Evolutionary conservation across 2,113 vertebrate species (phyloP).

Genomic region (Calonectris borealis): DNA sequence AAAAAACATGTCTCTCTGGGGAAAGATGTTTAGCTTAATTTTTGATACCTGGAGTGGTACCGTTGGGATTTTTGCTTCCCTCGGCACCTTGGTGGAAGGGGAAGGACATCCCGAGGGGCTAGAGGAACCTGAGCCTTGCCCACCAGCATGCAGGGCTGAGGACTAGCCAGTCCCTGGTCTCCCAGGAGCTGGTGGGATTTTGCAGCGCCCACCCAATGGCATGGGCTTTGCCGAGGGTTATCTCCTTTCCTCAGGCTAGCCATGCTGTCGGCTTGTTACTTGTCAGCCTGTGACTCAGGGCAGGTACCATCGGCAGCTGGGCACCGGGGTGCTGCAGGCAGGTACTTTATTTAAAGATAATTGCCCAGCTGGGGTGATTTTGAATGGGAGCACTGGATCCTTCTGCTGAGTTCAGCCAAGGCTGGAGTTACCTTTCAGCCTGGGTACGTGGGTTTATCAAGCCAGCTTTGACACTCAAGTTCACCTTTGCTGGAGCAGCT

Average conservation of each 20-base stretch:
- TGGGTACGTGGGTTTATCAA: neutral
- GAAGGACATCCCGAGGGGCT: neutral
- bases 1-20: rapidly evolving
- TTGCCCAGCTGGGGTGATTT: neutral
- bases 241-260: neutral
- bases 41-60: neutral
- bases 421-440: neutral
- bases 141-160: rapidly evolving
- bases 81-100: neutral
- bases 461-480: neutral
- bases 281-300: neutral
- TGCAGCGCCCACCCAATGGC: rapidly evolving
- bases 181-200: neutral
- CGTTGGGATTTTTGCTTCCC: neutral
- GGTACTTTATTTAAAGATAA: neutral
- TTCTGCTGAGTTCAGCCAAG: neutral
- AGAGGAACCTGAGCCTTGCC: neutral
- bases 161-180: neutral
- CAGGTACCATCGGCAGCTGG: neutral
- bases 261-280: rapidly evolving
- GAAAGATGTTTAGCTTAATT: neutral
- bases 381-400: neutral
- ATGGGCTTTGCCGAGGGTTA: neutral
- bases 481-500: neutral
- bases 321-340: neutral